Base-by-base conservation (phyloP, 2,888 invertebrate genomes). In the Gari tellinella region DNA sequence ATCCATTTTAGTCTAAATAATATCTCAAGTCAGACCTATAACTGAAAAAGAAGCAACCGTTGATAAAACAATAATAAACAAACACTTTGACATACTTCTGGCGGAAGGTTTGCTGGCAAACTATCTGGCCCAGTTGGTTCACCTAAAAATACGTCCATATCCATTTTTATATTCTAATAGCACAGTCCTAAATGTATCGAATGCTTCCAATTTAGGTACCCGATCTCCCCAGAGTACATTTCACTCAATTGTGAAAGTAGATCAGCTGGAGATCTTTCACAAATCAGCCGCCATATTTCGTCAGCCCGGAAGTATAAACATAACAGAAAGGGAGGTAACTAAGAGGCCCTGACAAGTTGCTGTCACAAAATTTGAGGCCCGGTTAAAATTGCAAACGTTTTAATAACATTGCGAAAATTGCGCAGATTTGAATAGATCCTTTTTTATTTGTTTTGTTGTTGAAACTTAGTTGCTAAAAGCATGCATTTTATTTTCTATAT, bases 141-240 rank as follows among this genome's bases (percentile, higher is more conserved):
- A 90, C 97, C 97, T 31, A 97, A 93, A 84, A 95, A 95, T 84
- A 96, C 93, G 92, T 97, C 96, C 0, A 96, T 95, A 83, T 97
- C 97, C 97, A 97, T 96, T 40, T 51, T 67, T n/a, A 17, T 41
- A 19, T 66, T 58, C 23, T 49, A 26, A 23, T 57, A 55, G 10
- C 49, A 62, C 63, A 53, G 68, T 65, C 65, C 58, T 79, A 79
- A 68, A 68, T 79, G 75, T 62, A 67, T 43, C 46, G 79, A 57
- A 63, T 68, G 74, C 46, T 68, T 64, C 69, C 74, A 51, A 58
- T 75, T 62, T 15, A 74, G 53, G 63, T 79, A 79, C 53, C 51
- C 72, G 74, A 79, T 72, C 65, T 72, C 79, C 66, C 79, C 74
- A 48, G 72, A 72, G 75, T 61, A 68, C 74, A 74, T 75, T 75